Evolutionary conservation across 1,140 invertebrate genomes (phyloP).

Genomic region (Plutomurus gul): DNA sequence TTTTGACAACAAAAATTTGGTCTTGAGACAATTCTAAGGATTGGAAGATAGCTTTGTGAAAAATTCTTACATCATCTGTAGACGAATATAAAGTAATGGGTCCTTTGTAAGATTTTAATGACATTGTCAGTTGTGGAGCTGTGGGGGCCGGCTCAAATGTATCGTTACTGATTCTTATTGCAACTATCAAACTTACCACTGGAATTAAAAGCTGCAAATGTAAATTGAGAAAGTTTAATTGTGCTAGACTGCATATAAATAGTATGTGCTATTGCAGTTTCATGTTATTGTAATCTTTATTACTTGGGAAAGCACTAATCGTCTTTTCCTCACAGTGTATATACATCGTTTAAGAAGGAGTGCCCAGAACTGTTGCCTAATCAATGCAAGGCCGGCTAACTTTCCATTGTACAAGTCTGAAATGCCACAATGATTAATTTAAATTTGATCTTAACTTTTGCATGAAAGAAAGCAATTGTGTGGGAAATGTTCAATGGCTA

Average conservation of each 20-base stretch:
- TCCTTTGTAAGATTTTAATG: conserved; percentile 39
- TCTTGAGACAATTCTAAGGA: not conserved
- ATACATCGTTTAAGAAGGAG: conserved; percentile 44
- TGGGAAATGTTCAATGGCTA: not conserved
- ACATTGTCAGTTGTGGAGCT: conserved; percentile 36
- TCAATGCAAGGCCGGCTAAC: conserved; percentile 31
- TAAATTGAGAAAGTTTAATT: not conserved
- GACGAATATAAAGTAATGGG: conserved; percentile 38
- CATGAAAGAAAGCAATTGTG: too few species aligned
- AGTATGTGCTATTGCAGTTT: too few species aligned
- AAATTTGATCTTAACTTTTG: too few species aligned
- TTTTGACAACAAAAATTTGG: not conserved
- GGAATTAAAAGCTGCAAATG: conserved; percentile 47
- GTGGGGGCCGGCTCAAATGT: not conserved
- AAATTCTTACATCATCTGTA: not conserved
- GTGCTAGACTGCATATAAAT: too few species aligned
- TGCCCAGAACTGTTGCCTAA: conserved; percentile 42
- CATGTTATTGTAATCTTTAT: too few species aligned
- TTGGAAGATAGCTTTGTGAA: not conserved
- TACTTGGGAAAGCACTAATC: conserved; percentile 47
- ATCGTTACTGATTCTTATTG: conserved; percentile 40
- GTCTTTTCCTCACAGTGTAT: conserved; percentile 46
- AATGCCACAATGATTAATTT: not conserved
- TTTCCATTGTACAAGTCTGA: conserved; percentile 12
- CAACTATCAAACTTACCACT: conserved; percentile 35